These are phyloP conservation scores for Zeus faber DNA, from an alignment of 2,113 vertebrate species.

Conservation along the genomic window DNA sequence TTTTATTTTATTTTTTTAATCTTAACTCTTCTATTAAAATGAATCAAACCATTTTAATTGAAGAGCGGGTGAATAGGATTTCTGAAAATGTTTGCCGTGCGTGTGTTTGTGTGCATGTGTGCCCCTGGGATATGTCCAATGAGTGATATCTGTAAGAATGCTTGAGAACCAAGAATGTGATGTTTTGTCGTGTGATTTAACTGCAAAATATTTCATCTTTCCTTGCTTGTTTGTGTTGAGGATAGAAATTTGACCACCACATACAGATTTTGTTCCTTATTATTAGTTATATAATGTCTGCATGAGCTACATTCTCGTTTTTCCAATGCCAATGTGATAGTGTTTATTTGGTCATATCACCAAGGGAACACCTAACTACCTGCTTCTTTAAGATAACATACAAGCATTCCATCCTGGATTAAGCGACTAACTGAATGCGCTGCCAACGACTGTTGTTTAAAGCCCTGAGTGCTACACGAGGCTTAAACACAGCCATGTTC, in stretches of 20 bases:
- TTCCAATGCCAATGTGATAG: slow-evolving; percentile 29
- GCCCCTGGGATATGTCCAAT: too few relatives aligned
- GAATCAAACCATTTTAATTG: background rate
- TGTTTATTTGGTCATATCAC: slow-evolving; percentile 50
- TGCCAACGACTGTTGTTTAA: slow-evolving; percentile 32
- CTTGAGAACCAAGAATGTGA: too few relatives aligned
- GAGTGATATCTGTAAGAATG: too few relatives aligned
- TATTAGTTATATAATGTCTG: slow-evolving; percentile 55
- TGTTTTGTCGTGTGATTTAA: slow-evolving; percentile 10
- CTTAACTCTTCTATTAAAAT: slow-evolving; percentile 34
- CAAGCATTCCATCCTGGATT: slow-evolving; percentile 4
- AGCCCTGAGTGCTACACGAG: background rate
- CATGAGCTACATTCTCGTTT: slow-evolving; percentile 56
- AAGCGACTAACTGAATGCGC: slow-evolving; percentile 47
- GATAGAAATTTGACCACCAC: slow-evolving; percentile 30
- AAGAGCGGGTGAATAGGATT: background rate
- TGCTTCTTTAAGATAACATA: slow-evolving; percentile 65
- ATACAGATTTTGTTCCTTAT: slow-evolving; percentile 44
- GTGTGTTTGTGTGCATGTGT: slow-evolving; percentile 8
- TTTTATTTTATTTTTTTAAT: background rate
- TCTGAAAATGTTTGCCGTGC: background rate
- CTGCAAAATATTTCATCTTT: slow-evolving; percentile 29
- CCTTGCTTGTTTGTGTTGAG: slow-evolving; percentile 50
- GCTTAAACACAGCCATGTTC: slow-evolving; percentile 3
- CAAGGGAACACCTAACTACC: slow-evolving; percentile 65